Evolutionary conservation across 1,140 invertebrate species (phyloP), one percentile per base, ranked within the genome.

Genomic region (Aradophagus sp.): DNA sequence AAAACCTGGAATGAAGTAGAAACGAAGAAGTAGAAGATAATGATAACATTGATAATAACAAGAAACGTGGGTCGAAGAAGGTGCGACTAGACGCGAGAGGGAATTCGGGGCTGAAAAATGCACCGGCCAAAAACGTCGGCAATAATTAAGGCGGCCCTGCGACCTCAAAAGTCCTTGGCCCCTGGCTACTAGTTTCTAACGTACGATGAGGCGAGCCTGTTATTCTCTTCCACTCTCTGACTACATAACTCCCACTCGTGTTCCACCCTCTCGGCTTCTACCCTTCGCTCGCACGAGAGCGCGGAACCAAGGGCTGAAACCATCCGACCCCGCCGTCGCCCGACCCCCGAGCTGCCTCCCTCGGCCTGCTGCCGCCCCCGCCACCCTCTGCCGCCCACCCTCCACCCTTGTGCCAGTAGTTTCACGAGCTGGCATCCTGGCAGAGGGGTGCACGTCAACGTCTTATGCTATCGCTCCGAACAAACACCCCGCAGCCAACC

Each of bases 401-500:
- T 26, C 26, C n/a, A n/a, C n/a, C 32, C 36, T 45, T 70, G 73
- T 77, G 78, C 79, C 59, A 76, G 78, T 82, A 80, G 79, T 73
- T 53, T 53, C 63, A 52, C 58, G 73, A 76, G 68, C 73, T 75
- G 79, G 77, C 76, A 72, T 67, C 66, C 70, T 74, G 73, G 77
- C 74, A 74, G 77, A 80, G 79, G 80, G 78, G 77, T 83, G 79
- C 80, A 83, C 82, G 82, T 84, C 83, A 86, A 81, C 83, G 82
- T 83, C 83, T 84, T 85, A 81, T 78, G 74, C 81, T 83, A 84
- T 84, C 81, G 80, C 80, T 77, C 77, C 82, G 81, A 84, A 82
- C 82, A 86, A 86, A 84, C 80, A 82, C 78, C 80, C 80, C 62
- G 47, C 42, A 65, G 56, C 52, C 48, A 32, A 55, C 53, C 42